Base-by-base conservation (phyloP, 1,140 invertebrate species). In the Lanistes nyassanus region DNA sequence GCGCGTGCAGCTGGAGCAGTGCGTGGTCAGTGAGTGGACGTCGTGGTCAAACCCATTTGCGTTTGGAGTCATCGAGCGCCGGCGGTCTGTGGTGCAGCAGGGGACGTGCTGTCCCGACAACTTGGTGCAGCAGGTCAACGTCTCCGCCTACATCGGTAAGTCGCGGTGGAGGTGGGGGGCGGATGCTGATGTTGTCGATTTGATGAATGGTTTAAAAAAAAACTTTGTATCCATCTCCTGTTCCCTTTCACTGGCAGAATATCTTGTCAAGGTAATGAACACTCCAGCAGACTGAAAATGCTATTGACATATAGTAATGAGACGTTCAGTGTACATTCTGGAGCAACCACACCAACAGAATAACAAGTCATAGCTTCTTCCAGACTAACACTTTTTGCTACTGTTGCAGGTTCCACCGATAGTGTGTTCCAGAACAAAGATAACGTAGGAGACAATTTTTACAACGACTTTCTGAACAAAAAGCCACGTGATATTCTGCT, bases 31-130 rank as follows among this genome's bases (percentile, higher is more conserved):
- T 19, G 53, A 70, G 58, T 76, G 75, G 75, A 51, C 67, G 11
- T 56, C 58, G 34, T 76, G 75, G 75, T 60, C 37, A 3, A 34
- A 29, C 5, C 67, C 75, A 3, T 31, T 64, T 13, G 75, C 55
- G 0, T 76, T 76, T 42, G 75, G 75, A 1, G 62, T 34, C 0
- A 60, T 76, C 29, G 37, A 70, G n/a, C 34, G 75, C 47, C n/a
- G 23, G 9, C 67, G 75, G 16, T 11, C 34, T 13, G 64, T 76
- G 31, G 16, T 65, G 29, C n/a, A 26, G n/a, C 16, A 64, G 13
- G 75, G 75, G 29, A 47, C 47, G 58, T 68, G 75, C 16, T 76
- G 75, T 42, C 74, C 74, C 23, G 66, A 69, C 19, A 37, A 70
- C 16, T 55, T 70, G 42, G 53, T 76, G 23, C 34, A 62, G 16